Evolutionary conservation across 2,888 invertebrate species (phyloP), one percentile per base, ranked within the genome.

Genomic region (Sinhomidia bicolor): DNA sequence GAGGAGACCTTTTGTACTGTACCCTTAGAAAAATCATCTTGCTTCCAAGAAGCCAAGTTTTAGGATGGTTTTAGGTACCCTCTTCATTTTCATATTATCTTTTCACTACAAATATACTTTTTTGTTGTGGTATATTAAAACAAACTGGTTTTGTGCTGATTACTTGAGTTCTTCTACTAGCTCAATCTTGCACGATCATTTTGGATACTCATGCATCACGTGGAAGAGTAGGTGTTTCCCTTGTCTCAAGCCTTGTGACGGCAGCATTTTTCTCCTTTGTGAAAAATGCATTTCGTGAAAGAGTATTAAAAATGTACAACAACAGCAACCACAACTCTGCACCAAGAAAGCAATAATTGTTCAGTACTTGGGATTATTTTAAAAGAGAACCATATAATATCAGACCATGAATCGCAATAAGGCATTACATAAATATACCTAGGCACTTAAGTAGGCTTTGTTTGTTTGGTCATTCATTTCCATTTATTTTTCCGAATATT

Each of bases 401-500:
- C 41, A n/a, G 17, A 51, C 76, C 29, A 51, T 44, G 85, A 78
- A 79, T 62, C 71, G 80, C 71, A 79, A 79, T n/a, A n/a, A n/a
- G n/a, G n/a, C n/a, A n/a, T n/a, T n/a, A n/a, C n/a, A n/a, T n/a
- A n/a, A n/a, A n/a, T n/a, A n/a, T n/a, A n/a, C n/a, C n/a, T n/a
- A n/a, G 44, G 62, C 68, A 17, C 41, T n/a, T n/a, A 57, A 79
- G 54, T 44, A 12, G 12, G 20, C 32, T 3, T n/a, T 74, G 76
- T 78, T 78, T 51, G 60, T 32, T 47, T 44, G 47, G 76, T 76
- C 81, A 90, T 90, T 85, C 88, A 88, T 91, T 91, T 91, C 85
- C 90, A 90, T 91, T 91, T 90, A 57, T 82, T 89, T 85, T 89
- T 62, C 74, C 80, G 29, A 82, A 68, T 86, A 32, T 54, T 90